A percentile compares a stretch with the other conserved stretches of the same genome.
phyloP scores from a whole-genome alignment of 2,797 vertebrate genomes.

The Gambusia yucatana region DNA sequence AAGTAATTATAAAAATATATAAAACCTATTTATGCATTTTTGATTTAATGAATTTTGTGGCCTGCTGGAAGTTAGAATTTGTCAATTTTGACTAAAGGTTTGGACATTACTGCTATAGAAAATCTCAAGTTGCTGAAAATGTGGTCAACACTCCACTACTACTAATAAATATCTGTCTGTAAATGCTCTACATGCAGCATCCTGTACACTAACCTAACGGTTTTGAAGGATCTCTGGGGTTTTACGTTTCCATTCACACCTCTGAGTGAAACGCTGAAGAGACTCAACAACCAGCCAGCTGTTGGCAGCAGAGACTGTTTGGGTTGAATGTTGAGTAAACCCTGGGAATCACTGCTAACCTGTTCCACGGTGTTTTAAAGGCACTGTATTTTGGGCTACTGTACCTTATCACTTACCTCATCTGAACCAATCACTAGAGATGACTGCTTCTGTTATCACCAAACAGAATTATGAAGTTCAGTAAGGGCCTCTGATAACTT shows the following conservation, averaged over 20 bases:
- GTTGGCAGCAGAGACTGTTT: neutral
- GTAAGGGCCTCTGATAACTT: neutral
- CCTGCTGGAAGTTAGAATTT: no score
- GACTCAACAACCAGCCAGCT: neutral
- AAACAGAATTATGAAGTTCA: neutral
- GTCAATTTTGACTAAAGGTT: no score
- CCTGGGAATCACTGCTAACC: neutral
- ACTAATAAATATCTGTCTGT: neutral
- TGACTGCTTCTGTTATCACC: neutral
- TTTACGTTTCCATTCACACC: neutral
- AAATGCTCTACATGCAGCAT: neutral
- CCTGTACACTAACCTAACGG: neutral
- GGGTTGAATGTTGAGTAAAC: neutral
- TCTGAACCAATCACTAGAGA: neutral
- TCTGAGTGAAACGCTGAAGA: neutral
- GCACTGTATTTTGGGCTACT: neutral
- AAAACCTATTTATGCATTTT: neutral
- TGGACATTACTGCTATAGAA: no score
- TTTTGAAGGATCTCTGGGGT: neutral
- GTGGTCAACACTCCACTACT: neutral
- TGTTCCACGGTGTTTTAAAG: neutral
- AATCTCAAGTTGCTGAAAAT: no score
- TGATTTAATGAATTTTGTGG: neutral
- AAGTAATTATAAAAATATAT: neutral
- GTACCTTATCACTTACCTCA: neutral